phyloP scores from a whole-genome alignment of 2,797 vertebrate species.

The Ciconia nigra region DNA sequence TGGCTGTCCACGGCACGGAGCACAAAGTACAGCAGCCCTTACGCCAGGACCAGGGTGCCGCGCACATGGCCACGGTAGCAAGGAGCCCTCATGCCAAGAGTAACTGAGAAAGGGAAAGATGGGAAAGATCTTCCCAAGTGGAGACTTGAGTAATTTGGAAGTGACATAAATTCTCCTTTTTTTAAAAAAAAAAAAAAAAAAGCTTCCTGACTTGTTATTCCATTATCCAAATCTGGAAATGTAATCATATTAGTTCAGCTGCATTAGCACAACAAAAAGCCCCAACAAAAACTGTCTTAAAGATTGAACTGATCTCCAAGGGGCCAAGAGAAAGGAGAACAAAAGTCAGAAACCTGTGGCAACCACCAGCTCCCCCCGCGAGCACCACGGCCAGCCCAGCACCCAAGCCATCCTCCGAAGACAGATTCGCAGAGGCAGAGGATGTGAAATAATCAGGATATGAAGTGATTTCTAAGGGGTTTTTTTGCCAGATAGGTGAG shows the following conservation, averaged over 20 bases:
- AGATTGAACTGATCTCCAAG: not conserved
- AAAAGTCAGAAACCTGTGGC: slow-evolving; percentile 9
- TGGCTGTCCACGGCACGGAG: rapidly evolving
- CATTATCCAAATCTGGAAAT: slow-evolving; percentile 56
- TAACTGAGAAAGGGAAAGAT: not conserved
- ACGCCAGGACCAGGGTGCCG: rapidly evolving
- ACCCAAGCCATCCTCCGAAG: rapidly evolving
- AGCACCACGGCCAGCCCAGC: not conserved
- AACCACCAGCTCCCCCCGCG: not conserved
- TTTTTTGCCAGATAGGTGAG: slow-evolving; percentile 28
- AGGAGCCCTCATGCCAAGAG: not conserved
- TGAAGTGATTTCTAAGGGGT: not conserved
- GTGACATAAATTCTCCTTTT: not conserved
- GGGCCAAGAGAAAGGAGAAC: slow-evolving; percentile 17
- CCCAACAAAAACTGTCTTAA: not conserved
- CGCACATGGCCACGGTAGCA: rapidly evolving
- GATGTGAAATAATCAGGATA: slow-evolving; percentile 13
- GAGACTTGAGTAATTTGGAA: not conserved
- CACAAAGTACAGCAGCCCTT: not conserved
- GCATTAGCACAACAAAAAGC: slow-evolving; percentile 26
- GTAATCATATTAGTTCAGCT: slow-evolving; percentile 57
- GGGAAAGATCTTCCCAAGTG: not conserved
- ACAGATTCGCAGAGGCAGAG: not conserved
- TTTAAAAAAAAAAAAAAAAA: not conserved
- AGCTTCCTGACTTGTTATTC: slow-evolving; percentile 61